Evolutionary conservation across 2,888 invertebrate species (phyloP).

Genomic region (Cryptophagus acutangulus): DNA sequence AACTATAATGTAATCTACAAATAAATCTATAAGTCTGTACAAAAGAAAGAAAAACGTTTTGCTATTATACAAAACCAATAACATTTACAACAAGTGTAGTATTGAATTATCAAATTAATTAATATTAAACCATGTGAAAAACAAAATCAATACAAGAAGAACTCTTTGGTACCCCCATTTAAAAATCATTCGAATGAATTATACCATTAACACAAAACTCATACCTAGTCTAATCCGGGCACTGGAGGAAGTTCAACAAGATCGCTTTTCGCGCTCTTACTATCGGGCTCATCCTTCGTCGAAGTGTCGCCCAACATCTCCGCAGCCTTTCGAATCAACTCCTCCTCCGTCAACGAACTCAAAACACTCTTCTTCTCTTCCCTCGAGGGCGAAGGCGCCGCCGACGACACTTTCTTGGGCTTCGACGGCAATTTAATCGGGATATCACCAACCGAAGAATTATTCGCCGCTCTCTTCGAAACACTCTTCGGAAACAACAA

Average conservation of each 20-base stretch:
- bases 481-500: slow-evolving; percentile 44
- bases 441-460: slow-evolving; percentile 36
- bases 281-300: slow-evolving; percentile 8
- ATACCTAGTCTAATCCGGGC: slow-evolving; percentile 5
- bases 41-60: too few species aligned
- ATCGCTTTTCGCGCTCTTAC: background rate
- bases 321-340: slow-evolving; percentile 55
- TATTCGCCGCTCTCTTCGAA: slow-evolving; percentile 24
- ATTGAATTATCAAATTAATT: too few species aligned
- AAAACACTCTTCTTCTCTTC: slow-evolving; percentile 46
- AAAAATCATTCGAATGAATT: too few species aligned
- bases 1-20: too few species aligned
- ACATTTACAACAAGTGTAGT: too few species aligned
- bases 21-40: too few species aligned
- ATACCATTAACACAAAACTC: too few species aligned
- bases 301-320: slow-evolving; percentile 53
- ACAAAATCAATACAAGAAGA: too few species aligned
- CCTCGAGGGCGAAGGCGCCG: slow-evolving; percentile 20
- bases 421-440: slow-evolving; percentile 43
- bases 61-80: too few species aligned
- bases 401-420: slow-evolving; percentile 30
- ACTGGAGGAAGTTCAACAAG: slow-evolving; percentile 5
- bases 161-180: too few species aligned
- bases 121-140: too few species aligned
- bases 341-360: slow-evolving; percentile 53